Base-by-base conservation (phyloP, 2,797 vertebrate genomes). In the Borostomias antarcticus region DNA sequence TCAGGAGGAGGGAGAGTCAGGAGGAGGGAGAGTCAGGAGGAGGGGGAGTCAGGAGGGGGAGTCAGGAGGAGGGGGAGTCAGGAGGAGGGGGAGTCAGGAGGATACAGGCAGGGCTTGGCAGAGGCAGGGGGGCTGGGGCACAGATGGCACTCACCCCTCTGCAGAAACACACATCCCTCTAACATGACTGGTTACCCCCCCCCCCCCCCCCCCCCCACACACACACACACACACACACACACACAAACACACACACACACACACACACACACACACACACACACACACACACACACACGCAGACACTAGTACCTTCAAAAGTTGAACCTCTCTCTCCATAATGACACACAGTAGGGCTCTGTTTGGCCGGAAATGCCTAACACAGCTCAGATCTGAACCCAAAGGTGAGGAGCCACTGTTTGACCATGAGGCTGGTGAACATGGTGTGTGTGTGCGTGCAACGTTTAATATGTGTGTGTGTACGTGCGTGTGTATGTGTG, bases 1-100 rank as follows among this genome's bases (percentile, higher is more conserved):
- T n/a, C n/a, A n/a, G n/a, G n/a, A n/a, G n/a, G 68, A 80, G 57
- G 70, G 65, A 75, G 73, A 69, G 72, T 70, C 77, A 79, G 79
- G 68, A 74, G 21, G 62, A 60, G 78, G 64, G 66, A 50, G 78
- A 68, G 37, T 70, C 67, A 73, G 56, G 64, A 64, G 40, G 45
- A 62, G 53, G 66, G 69, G 51, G 28, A 53, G 51, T 11, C n/a
- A n/a, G n/a, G 30, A 8, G 10, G 29, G 19, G 47, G n/a, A 29
- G 54, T 7, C 19, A n/a, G 8, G 30, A 4, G 0, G 1, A 3
- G 29, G 30, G 29, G 9, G 54, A 30, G 26, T 28, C n/a, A 54
- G 13, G 6, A 19, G 29, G 53, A 40, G 37, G 37, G 37, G 13
- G 40, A 3, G 40, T 17, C n/a, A n/a, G n/a, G n/a, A n/a, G 4